These are phyloP conservation scores for Calonectris borealis DNA, from an alignment of 2,113 vertebrate genomes.

Conservation along the genomic window DNA sequence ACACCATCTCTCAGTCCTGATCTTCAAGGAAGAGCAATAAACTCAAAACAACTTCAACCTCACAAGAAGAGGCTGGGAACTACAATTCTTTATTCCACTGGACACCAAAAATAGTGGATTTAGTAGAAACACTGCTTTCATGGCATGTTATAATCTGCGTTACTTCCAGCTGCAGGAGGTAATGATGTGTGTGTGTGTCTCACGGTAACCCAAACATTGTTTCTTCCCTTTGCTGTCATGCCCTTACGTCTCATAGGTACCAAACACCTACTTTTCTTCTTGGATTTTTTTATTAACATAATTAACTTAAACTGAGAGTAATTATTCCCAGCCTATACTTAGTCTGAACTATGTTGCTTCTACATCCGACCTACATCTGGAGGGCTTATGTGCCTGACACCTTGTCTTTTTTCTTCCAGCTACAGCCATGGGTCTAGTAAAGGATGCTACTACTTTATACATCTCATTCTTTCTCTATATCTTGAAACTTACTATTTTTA, in stretches of 20 bases:
- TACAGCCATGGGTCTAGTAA: background rate
- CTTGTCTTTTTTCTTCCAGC: background rate
- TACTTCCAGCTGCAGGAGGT: background rate
- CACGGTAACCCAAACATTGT: background rate
- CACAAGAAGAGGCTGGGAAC: background rate
- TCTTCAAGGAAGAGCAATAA: background rate
- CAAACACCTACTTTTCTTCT: background rate
- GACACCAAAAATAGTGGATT: background rate
- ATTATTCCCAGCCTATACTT: background rate
- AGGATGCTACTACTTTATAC: background rate
- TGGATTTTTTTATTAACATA: background rate
- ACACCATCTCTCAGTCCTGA: background rate
- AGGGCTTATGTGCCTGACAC: background rate
- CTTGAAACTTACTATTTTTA: background rate
- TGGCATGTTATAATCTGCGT: background rate
- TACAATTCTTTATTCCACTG: background rate
- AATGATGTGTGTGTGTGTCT: background rate
- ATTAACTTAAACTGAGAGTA: background rate
- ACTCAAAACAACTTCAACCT: background rate
- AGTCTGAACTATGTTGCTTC: background rate
- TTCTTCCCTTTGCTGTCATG: background rate
- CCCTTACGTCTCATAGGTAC: background rate
- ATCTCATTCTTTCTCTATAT: background rate
- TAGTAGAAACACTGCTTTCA: background rate
- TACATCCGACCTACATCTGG: background rate